A percentile compares a stretch with the other conserved stretches of the same genome.
These are phyloP conservation scores for Patella depressa DNA, from an alignment of 2,888 invertebrate species.

Conservation along the genomic window DNA sequence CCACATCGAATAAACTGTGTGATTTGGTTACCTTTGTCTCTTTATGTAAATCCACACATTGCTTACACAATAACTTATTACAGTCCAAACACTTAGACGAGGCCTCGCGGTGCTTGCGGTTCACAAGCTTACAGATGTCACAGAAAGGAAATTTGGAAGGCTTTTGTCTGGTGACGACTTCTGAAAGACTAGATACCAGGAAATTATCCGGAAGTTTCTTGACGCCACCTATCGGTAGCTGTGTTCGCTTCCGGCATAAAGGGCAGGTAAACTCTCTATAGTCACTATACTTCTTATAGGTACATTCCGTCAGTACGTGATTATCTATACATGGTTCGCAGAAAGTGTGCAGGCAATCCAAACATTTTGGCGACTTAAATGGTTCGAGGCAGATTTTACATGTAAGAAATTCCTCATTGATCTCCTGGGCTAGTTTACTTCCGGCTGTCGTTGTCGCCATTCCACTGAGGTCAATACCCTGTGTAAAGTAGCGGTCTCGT, in stretches of 20 bases:
- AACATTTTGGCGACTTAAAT: slow-evolving; percentile 71
- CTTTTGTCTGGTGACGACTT: slow-evolving; percentile 66
- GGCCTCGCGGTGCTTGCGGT: slow-evolving; percentile 69
- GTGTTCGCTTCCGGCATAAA: slow-evolving; percentile 71
- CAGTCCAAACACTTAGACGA: slow-evolving; percentile 71
- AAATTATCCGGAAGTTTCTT: slow-evolving; percentile 72
- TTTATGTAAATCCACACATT: slow-evolving; percentile 69
- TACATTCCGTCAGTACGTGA: slow-evolving; percentile 70
- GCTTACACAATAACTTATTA: slow-evolving; percentile 70
- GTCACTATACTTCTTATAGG: slow-evolving; percentile 72
- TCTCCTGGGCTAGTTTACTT: slow-evolving; percentile 70
- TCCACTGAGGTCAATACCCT: slow-evolving; percentile 56
- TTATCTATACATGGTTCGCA: slow-evolving; percentile 71
- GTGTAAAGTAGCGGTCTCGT: slow-evolving; percentile 62
- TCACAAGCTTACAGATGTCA: slow-evolving; percentile 71
- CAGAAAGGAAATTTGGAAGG: slow-evolving; percentile 71
- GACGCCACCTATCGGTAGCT: slow-evolving; percentile 71
- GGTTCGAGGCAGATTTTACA: slow-evolving; percentile 70
- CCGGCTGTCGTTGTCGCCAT: slow-evolving; percentile 49
- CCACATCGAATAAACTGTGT: slow-evolving; percentile 71
- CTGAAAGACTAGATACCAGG: slow-evolving; percentile 70
- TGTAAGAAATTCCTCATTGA: slow-evolving; percentile 71
- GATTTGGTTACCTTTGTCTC: slow-evolving; percentile 70
- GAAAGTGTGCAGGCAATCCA: slow-evolving; percentile 71
- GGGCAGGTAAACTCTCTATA: slow-evolving; percentile 72